Evolutionary conservation across 2,797 vertebrate genomes (phyloP).

Genomic region (Enteromius paludinosus): DNA sequence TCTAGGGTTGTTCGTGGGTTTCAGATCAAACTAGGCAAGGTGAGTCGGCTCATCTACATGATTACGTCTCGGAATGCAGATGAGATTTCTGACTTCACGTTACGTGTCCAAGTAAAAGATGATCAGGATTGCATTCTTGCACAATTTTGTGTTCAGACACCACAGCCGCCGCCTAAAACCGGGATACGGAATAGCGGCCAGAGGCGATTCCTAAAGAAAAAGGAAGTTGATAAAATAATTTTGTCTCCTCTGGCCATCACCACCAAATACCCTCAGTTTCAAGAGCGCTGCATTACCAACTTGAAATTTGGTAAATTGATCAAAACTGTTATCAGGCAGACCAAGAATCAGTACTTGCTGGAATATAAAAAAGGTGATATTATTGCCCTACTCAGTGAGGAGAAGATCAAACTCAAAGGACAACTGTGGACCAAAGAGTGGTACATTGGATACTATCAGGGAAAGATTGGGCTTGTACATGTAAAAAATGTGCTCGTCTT

Average conservation of each 20-base stretch:
- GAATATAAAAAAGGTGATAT: conserved; percentile 96
- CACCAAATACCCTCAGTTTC: conserved; percentile 89
- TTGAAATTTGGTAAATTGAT: conserved; percentile 92
- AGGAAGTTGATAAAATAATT: conserved; percentile 92
- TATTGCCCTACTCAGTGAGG: conserved; percentile 92
- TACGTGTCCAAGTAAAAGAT: conserved; percentile 92
- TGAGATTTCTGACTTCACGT: conserved; percentile 90
- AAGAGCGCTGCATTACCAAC: conserved; percentile 87
- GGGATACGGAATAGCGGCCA: conserved; percentile 78
- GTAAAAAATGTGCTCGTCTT: conserved; percentile 92
- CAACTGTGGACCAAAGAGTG: conserved; percentile 97
- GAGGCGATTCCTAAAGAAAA: conserved; percentile 94
- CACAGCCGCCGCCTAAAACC: conserved; percentile 87
- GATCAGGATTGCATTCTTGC: conserved; percentile 88
- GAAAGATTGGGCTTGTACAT: conserved; percentile 91
- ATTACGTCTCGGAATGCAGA: conserved; percentile 83
- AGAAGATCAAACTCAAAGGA: conserved; percentile 92
- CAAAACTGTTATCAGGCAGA: conserved; percentile 93
- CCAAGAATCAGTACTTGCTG: conserved; percentile 92
- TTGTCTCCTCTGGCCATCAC: conserved; percentile 90
- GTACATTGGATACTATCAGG: conserved; percentile 97
- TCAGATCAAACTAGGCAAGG: conserved; percentile 92
- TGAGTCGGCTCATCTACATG: conserved; percentile 89
- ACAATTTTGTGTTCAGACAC: conserved; percentile 96
- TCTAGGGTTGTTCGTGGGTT: conserved; percentile 86